Conservation (phyloP, 2,888 invertebrate species). For the Torymus tubicola region DNA sequence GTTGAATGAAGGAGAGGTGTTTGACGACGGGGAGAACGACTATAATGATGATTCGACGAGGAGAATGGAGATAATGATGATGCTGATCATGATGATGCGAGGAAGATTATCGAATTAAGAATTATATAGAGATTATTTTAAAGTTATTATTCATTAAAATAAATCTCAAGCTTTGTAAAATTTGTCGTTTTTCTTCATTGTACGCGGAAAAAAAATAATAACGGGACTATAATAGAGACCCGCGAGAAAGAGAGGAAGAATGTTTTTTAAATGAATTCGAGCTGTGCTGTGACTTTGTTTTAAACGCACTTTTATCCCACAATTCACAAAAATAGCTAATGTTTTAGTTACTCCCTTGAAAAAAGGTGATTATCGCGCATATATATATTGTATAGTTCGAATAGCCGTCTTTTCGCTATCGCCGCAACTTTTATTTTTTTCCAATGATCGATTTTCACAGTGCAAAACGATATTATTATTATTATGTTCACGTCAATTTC, state of each 20-base stretch:
- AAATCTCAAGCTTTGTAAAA: slow-evolving; percentile 74
- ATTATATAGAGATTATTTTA: slow-evolving; percentile 74
- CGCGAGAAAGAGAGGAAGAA: slow-evolving; percentile 1
- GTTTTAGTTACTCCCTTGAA: neutral
- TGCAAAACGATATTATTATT: too few species aligned
- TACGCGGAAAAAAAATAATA: neutral
- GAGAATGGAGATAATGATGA: neutral
- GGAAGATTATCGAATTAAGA: slow-evolving; percentile 64
- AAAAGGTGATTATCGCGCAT: neutral
- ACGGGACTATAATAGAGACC: too few species aligned
- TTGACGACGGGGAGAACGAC: neutral
- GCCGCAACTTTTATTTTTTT: too few species aligned
- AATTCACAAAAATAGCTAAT: neutral
- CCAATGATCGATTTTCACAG: too few species aligned
- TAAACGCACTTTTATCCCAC: slow-evolving; percentile 1
- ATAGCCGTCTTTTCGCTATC: slow-evolving; percentile 20
- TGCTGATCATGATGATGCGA: slow-evolving; percentile 21
- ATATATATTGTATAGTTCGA: neutral
- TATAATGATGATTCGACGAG: slow-evolving; percentile 59
- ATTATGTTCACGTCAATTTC: slow-evolving; percentile 5
- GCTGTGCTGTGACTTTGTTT: slow-evolving; percentile 22
- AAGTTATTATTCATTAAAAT: slow-evolving; percentile 74
- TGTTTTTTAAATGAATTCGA: slow-evolving; percentile 16
- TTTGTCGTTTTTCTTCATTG: slow-evolving; percentile 54
- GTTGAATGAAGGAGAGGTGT: neutral